Base-by-base conservation (phyloP, 2,888 invertebrate genomes). In the Drepana falcataria region DNA sequence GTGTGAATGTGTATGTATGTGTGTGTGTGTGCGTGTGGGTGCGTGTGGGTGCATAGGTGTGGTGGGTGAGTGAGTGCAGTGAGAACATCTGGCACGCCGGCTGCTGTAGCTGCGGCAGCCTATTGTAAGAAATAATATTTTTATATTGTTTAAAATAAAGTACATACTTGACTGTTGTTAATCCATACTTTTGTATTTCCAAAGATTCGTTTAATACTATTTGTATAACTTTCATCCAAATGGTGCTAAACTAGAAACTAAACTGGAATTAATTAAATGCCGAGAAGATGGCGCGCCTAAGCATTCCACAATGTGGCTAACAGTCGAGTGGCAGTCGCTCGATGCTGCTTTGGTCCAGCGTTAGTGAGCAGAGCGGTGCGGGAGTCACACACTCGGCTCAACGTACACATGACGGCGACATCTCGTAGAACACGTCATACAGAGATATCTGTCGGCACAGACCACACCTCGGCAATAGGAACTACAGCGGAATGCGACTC, bases 71-170 rank as follows among this genome's bases (percentile, higher is more conserved):
- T 49, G 57, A 35, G 49, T 49, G 49, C 21, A 59, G 55, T 21
- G 21, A 21, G 21, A 21, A 21, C 56, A 59, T 56, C 58, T 49
- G 49, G 49, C 52, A 53, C 55, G 55, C 51, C 37, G 74, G 63
- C 74, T 76, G 75, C 79, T 81, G 75, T 81, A 79, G 76, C 76
- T 73, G 68, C 78, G 79, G 77, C 77, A 79, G 77, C 73, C 77
- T 85, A 83, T 73, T 78, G 65, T 85, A 87, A 88, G 81, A 85
- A 83, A 83, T 80, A 68, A 85, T 89, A 89, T 89, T 90, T 90
- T 89, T 89, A 84, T 89, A 90, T 86, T 81, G 83, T 87, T 84
- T 83, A 80, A 85, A 88, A 85, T 86, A 83, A 86, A 88, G 78
- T 86, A 85, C 86, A 83, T 81, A 70, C 69, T 64, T 69, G 77